Conservation (phyloP, 2,113 vertebrate species). For the Phaetusa simplex region DNA sequence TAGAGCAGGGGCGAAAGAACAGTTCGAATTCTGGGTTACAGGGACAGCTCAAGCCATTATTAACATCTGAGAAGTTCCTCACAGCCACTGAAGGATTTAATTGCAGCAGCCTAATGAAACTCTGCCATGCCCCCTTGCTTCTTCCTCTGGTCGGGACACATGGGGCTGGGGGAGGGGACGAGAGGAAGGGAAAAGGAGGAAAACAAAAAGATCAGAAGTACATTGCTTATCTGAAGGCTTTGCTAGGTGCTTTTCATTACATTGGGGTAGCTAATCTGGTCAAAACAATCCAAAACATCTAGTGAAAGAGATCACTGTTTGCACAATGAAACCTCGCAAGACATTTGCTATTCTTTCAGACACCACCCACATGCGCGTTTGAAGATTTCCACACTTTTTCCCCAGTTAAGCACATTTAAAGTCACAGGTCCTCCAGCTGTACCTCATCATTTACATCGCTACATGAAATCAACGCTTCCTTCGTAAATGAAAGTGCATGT, state of each 20-base stretch:
- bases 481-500: background rate
- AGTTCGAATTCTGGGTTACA: background rate
- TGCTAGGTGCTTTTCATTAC: background rate
- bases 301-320: background rate
- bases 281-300: background rate
- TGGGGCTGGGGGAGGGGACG: background rate
- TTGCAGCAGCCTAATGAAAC: background rate
- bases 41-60: background rate
- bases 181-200: background rate
- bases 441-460: background rate
- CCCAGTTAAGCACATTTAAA: background rate
- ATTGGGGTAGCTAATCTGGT: background rate
- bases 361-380: background rate
- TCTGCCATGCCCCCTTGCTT: background rate
- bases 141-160: background rate
- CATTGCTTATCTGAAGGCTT: background rate
- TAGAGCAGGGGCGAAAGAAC: background rate
- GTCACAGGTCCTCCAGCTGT: background rate
- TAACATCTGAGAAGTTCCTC: background rate
- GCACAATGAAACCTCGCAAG: background rate
- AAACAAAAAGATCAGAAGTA: background rate
- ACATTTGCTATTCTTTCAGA: background rate
- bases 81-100: background rate
- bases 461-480: background rate
- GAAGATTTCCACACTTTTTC: background rate